Conservation (phyloP, 2,797 vertebrate species). For the Spinibarbus caldwelli region DNA sequence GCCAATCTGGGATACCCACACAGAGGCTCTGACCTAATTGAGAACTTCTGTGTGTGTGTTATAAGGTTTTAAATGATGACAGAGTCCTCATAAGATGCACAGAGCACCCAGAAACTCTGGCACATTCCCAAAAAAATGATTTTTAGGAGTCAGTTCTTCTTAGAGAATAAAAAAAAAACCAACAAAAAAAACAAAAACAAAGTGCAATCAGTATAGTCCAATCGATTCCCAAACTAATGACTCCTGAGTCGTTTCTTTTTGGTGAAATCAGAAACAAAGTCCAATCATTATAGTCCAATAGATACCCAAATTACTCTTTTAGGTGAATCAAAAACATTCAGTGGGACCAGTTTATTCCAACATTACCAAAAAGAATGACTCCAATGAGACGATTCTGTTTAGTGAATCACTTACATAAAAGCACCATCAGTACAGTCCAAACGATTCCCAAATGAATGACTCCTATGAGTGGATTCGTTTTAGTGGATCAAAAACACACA, state of each 20-base stretch:
- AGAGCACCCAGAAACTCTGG: neutral
- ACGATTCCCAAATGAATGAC: too few relatives aligned
- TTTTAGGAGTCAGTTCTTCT: neutral
- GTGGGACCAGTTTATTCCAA: too few relatives aligned
- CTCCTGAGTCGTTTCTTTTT: neutral
- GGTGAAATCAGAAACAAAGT: neutral
- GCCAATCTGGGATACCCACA: constrained; percentile 16
- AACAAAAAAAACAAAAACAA: too few relatives aligned
- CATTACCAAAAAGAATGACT: too few relatives aligned
- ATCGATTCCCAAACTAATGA: neutral
- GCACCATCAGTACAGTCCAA: too few relatives aligned
- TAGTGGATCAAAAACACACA: too few relatives aligned
- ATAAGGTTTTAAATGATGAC: neutral
- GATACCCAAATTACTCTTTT: too few relatives aligned
- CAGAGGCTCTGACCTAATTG: constrained; percentile 30
- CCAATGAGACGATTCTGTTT: too few relatives aligned
- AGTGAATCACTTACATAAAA: too few relatives aligned
- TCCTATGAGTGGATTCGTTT: too few relatives aligned
- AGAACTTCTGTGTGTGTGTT: neutral
- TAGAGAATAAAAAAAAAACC: too few relatives aligned
- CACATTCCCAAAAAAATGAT: neutral
- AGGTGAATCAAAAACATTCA: too few relatives aligned
- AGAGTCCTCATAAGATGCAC: neutral
- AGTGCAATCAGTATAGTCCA: neutral
- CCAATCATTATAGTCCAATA: rapidly evolving